A percentile compares a stretch with the other conserved stretches of the same genome.
Conservation (phyloP, 2,113 vertebrate genomes). For the Psophia crepitans region DNA sequence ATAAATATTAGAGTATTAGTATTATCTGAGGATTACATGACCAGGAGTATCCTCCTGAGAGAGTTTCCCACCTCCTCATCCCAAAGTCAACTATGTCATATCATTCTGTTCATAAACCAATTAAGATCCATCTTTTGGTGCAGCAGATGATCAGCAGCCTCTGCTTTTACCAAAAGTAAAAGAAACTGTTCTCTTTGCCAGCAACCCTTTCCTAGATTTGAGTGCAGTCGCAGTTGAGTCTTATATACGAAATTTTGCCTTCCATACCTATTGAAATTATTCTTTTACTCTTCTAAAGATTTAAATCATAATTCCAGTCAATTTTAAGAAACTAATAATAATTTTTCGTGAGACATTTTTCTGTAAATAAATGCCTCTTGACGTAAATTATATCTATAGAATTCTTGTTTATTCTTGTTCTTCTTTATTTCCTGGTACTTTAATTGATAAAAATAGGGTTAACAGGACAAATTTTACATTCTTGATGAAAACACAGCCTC, state of each 20-base stretch:
- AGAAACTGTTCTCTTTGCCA: not conserved
- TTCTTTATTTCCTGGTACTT: not conserved
- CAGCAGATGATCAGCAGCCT: not conserved
- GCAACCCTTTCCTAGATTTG: not conserved
- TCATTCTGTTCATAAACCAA: not conserved
- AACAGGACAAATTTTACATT: not conserved
- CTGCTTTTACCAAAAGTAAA: not conserved
- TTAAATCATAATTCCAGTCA: not conserved
- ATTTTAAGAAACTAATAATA: not conserved
- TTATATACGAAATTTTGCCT: not conserved
- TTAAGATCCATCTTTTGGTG: not conserved
- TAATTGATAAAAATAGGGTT: not conserved
- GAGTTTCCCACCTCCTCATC: not conserved
- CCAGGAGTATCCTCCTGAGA: not conserved
- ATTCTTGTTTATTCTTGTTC: not conserved
- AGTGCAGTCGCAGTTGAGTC: not conserved
- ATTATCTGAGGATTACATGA: not conserved
- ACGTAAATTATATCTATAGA: not conserved
- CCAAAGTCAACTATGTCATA: not conserved
- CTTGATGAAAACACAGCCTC: not conserved
- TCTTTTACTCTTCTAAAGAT: not conserved
- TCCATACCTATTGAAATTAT: not conserved
- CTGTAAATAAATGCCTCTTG: not conserved
- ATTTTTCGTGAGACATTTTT: not conserved
- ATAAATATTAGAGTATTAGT: not conserved